phyloP scores from a whole-genome alignment of 2,888 invertebrate genomes.

The Masnerella sp. region DNA sequence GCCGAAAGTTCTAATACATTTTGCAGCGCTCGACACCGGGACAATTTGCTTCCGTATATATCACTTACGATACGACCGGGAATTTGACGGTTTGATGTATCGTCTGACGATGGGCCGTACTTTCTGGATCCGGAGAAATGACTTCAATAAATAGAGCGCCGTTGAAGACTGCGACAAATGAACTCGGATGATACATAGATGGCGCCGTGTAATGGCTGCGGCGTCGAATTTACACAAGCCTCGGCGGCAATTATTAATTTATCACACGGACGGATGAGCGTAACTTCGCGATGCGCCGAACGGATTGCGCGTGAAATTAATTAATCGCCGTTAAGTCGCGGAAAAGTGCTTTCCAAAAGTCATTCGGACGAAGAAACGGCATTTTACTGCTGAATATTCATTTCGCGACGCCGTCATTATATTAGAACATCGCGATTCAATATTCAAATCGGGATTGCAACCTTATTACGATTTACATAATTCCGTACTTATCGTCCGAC shows the following conservation, averaged over 20 bases:
- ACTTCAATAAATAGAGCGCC: constrained; percentile 38
- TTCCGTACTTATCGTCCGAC: constrained; percentile 6
- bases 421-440: constrained; percentile 16
- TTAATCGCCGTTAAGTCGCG: constrained; percentile 8
- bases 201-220: constrained; percentile 14
- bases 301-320: constrained; percentile 19
- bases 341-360: constrained; percentile 2
- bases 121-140: constrained; percentile 25
- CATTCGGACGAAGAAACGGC: constrained; percentile 7
- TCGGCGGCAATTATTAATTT: constrained; percentile 29
- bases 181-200: constrained; percentile 35
- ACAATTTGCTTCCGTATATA: constrained; percentile 38
- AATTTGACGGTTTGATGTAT: constrained; percentile 52
- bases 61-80: constrained; percentile 36
- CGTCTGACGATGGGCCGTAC: constrained; percentile 21
- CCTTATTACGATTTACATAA: constrained; percentile 29
- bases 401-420: constrained; percentile 19
- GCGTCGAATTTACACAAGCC: constrained; percentile 20
- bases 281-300: constrained; percentile 8
- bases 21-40: constrained; percentile 23
- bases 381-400: constrained; percentile 29
- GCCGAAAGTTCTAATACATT: constrained; percentile 33
- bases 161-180: constrained; percentile 39
- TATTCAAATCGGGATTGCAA: constrained; percentile 23
- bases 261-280: constrained; percentile 23